phyloP scores from a whole-genome alignment of 2,888 invertebrate species.

The Tipula unca region DNA sequence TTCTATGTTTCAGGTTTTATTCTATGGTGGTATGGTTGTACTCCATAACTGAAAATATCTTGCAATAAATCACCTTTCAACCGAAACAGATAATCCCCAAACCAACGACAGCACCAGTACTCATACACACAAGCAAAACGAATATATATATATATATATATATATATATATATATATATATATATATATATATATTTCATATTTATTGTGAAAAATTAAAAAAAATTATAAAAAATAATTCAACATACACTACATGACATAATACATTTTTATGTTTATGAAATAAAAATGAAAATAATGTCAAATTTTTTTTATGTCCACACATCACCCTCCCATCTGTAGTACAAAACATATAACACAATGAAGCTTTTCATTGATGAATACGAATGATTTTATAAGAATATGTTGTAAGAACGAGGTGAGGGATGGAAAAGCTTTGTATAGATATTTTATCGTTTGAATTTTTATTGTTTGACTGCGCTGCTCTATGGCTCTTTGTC shows the following conservation, averaged over 20 bases:
- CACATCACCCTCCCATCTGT: not conserved
- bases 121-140: not conserved
- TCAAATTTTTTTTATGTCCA: not conserved
- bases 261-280: not conserved
- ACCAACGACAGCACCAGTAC: not conserved
- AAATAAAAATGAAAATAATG: not conserved
- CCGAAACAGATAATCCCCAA: not conserved
- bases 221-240: not conserved
- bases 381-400: not conserved
- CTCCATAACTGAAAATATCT: not conserved
- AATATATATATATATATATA: not conserved
- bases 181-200: not conserved
- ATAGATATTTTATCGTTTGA: not conserved
- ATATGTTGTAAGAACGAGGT: not conserved
- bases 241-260: not conserved
- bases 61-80: conserved; percentile 8
- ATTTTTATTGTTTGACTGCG: not conserved
- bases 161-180: not conserved
- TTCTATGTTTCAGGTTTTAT: not conserved
- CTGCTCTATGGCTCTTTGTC: not conserved
- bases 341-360: not conserved
- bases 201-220: not conserved
- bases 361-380: not conserved
- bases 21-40: not conserved
- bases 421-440: too few species aligned